Percentiles rank a stretch among this genome's conserved stretches.
phyloP scores from a whole-genome alignment of 1,140 invertebrate genomes.

The Thereuonema tuberculata region DNA sequence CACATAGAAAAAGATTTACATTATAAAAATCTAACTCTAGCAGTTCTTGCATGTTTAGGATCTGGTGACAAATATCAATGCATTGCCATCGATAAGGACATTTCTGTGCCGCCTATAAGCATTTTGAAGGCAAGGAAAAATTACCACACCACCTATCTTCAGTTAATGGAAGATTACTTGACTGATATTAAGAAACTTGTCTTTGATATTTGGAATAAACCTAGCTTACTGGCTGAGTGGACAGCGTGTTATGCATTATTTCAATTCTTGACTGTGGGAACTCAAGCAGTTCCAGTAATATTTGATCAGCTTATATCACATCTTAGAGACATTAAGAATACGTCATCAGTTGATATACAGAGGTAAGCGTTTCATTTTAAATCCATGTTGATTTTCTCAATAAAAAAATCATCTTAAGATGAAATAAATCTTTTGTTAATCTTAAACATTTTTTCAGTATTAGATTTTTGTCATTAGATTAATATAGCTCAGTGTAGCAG shows the following conservation, averaged over 20 bases:
- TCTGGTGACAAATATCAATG: slow-evolving; percentile 16
- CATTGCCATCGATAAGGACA: not conserved
- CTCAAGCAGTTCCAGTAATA: not conserved
- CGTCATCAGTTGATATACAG: no score
- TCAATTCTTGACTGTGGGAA: slow-evolving; percentile 21
- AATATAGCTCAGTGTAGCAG: no score
- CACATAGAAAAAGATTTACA: slow-evolving; percentile 14
- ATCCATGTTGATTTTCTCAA: no score
- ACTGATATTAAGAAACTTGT: not conserved
- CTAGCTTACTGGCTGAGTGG: slow-evolving; percentile 12
- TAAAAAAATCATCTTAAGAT: no score
- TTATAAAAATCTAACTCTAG: not conserved
- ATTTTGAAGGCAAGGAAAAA: slow-evolving; percentile 20
- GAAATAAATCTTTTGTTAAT: no score
- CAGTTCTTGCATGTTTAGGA: slow-evolving; percentile 10
- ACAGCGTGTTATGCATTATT: slow-evolving; percentile 26
- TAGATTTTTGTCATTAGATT: no score
- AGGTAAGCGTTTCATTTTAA: no score
- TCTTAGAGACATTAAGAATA: not conserved
- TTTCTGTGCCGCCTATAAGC: slow-evolving; percentile 12
- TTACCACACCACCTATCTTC: slow-evolving; percentile 15
- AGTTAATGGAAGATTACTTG: slow-evolving; percentile 10
- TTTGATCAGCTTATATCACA: no score
- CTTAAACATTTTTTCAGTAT: no score
- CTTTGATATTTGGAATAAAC: not conserved